Evolutionary conservation across 2,113 vertebrate species (phyloP).

Genomic region (Pteropus alecto): DNA sequence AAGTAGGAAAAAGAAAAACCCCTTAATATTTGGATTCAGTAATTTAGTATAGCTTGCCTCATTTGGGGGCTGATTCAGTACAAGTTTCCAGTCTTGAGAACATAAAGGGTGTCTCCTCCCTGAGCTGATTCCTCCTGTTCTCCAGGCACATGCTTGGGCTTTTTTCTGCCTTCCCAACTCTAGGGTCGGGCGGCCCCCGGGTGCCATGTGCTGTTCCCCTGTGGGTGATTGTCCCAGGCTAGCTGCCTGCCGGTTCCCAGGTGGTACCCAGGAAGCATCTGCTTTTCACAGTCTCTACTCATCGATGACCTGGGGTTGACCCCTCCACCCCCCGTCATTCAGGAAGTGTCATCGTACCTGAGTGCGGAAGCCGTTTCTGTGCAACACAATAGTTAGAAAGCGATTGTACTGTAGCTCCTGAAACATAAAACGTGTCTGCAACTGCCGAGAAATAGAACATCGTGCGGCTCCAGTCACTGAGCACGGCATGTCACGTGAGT

Average conservation of each 20-base stretch:
- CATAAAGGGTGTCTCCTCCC: accelerated
- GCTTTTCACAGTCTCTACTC: not conserved
- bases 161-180: not conserved
- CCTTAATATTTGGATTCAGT: not conserved
- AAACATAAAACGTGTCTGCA: not conserved
- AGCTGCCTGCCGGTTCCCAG: not conserved
- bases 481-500: not conserved
- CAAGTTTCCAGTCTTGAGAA: not conserved
- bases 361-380: conserved; percentile 25
- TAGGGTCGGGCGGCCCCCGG: not conserved
- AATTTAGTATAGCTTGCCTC: not conserved
- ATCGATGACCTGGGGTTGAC: conserved; percentile 43
- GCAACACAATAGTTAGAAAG: not conserved
- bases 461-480: not conserved
- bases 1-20: not conserved
- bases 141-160: not conserved
- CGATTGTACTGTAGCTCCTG: not conserved
- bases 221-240: not conserved
- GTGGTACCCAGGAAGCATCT: not conserved
- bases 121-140: not conserved
- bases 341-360: conserved; percentile 33
- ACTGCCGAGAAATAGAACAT: not conserved
- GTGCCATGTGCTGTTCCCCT: not conserved
- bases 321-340: not conserved
- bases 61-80: not conserved